phyloP scores from a whole-genome alignment of 1,140 invertebrate species.

The Archegozetes longisetosus region DNA sequence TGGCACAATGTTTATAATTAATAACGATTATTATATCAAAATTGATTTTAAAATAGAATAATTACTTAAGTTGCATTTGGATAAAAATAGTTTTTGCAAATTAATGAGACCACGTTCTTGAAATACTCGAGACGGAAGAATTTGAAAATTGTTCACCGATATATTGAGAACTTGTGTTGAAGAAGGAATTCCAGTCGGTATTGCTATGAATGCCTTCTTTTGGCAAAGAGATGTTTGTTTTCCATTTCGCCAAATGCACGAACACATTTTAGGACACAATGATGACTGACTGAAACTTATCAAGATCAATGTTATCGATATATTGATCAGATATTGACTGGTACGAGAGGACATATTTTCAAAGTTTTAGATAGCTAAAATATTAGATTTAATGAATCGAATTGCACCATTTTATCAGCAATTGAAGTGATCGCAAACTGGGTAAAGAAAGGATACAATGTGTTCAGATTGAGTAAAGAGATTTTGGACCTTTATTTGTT shows the following conservation, averaged over 20 bases:
- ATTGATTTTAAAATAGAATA: not conserved
- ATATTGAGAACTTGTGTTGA: slow-evolving; percentile 77
- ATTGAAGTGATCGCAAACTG: not conserved
- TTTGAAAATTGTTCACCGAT: slow-evolving; percentile 66
- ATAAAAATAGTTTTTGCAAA: slow-evolving; percentile 65
- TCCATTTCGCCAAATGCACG: slow-evolving; percentile 78
- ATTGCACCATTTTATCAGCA: too few species aligned
- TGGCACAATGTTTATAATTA: too few species aligned
- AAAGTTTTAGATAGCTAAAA: not conserved
- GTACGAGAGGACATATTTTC: too few species aligned
- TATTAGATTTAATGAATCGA: not conserved
- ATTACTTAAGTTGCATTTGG: slow-evolving; percentile 56
- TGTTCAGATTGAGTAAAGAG: not conserved
- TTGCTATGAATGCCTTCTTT: slow-evolving; percentile 55
- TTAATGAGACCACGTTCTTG: slow-evolving; percentile 59
- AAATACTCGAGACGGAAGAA: slow-evolving; percentile 61
- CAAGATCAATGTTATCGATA: not conserved
- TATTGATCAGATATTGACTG: too few species aligned
- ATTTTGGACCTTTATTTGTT: too few species aligned
- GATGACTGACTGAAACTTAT: not conserved
- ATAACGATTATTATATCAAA: not conserved
- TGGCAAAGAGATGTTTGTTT: slow-evolving; percentile 76
- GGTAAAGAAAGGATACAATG: not conserved
- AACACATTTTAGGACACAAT: slow-evolving; percentile 34
- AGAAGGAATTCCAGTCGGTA: slow-evolving; percentile 61